Conservation (phyloP, 1,140 invertebrate species). For the Drosophila albomicans region DNA sequence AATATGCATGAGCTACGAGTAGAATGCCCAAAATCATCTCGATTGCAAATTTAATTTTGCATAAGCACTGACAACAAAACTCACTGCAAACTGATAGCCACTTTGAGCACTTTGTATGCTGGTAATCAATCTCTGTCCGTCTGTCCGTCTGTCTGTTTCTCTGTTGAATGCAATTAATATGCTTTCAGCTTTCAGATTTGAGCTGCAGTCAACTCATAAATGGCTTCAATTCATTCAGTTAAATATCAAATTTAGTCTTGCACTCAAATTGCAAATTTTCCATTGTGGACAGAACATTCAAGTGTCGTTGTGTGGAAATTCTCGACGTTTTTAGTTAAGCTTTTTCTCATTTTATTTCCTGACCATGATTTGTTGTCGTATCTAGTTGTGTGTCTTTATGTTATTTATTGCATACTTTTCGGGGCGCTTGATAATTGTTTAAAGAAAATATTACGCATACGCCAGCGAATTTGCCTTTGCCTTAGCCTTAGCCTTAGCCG, state of each 20-base stretch:
- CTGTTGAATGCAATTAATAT: conserved; percentile 2
- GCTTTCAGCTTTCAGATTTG: not conserved
- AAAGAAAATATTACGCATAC: conserved; percentile 83
- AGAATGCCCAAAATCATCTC: not conserved
- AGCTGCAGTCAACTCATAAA: not conserved
- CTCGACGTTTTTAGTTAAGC: not conserved
- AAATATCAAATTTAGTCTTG: not conserved
- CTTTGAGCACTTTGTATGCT: not conserved
- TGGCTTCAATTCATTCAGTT: not conserved
- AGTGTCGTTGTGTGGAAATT: conserved; percentile 2
- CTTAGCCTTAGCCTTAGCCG: too few species aligned
- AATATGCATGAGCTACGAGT: conserved; percentile 1
- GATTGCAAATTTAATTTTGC: conserved; percentile 5
- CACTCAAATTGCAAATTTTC: not conserved
- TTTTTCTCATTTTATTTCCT: conserved; percentile 50
- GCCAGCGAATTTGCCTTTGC: conserved; percentile 59
- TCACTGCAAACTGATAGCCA: not conserved
- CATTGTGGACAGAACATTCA: conserved; percentile 2
- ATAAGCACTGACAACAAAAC: not conserved
- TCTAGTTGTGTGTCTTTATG: conserved; percentile 43
- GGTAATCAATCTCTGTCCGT: too few species aligned
- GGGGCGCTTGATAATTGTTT: conserved; percentile 81
- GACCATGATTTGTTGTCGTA: conserved; percentile 76
- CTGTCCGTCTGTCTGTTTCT: too few species aligned
- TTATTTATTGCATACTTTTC: conserved; percentile 78